phyloP scores from a whole-genome alignment of 2,113 vertebrate genomes.

The Gorsachius goisagi region DNA sequence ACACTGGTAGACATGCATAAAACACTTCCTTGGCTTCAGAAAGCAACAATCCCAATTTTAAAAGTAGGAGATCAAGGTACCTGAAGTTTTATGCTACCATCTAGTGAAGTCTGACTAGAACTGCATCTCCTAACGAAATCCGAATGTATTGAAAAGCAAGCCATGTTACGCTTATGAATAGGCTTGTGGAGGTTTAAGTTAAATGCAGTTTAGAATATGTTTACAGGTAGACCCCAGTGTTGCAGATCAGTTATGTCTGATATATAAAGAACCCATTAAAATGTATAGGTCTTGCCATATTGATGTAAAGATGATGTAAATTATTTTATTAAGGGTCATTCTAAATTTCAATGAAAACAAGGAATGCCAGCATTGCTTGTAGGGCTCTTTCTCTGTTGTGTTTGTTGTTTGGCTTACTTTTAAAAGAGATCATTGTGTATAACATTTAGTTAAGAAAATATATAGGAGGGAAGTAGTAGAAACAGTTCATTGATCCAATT shows the following conservation, averaged over 20 bases:
- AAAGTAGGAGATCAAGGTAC: background rate
- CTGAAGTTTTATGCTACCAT: background rate
- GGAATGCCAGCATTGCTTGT: background rate
- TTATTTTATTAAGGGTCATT: background rate
- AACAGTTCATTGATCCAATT: background rate
- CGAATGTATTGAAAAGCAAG: background rate
- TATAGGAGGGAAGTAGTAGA: background rate
- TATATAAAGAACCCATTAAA: background rate
- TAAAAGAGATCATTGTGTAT: background rate
- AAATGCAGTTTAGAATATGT: background rate
- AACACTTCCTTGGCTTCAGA: background rate
- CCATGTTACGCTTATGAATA: background rate
- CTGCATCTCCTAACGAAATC: background rate
- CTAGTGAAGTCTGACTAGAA: slow-evolving; percentile 2
- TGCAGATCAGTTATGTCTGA: background rate
- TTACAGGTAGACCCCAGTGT: background rate
- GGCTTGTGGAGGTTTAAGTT: background rate
- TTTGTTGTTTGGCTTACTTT: background rate
- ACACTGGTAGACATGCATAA: background rate
- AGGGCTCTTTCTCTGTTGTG: background rate
- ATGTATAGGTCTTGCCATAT: background rate
- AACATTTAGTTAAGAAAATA: background rate
- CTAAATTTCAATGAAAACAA: background rate
- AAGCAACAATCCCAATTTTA: background rate
- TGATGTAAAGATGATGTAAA: background rate